phyloP scores from a whole-genome alignment of 1,140 invertebrate genomes.

The Leptinotarsa texana region DNA sequence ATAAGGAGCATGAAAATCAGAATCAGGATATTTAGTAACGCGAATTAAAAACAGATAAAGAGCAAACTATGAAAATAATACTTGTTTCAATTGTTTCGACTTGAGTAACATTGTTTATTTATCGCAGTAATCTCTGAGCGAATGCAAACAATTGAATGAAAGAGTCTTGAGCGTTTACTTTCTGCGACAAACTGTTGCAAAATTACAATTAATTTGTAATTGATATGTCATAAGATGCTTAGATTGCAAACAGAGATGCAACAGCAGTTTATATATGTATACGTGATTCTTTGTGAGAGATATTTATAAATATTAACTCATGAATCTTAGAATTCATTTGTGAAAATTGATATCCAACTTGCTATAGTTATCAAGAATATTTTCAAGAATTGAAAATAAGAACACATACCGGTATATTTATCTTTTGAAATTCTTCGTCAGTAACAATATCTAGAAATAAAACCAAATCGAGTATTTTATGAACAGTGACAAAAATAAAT shows the following conservation, averaged over 20 bases:
- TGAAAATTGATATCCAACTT: background rate
- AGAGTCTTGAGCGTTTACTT: conserved; percentile 9
- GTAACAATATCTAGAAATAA: too few species aligned
- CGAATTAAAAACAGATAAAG: conserved; percentile 41
- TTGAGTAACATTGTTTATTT: conserved; percentile 13
- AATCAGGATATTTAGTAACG: conserved; percentile 40
- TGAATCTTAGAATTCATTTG: conserved; percentile 9
- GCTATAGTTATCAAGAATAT: background rate
- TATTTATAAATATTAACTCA: conserved; percentile 20
- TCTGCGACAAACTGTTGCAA: conserved; percentile 15
- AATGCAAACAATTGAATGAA: conserved; percentile 16
- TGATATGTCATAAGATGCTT: conserved; percentile 13
- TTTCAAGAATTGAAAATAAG: background rate
- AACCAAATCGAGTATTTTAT: too few species aligned
- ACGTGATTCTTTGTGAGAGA: conserved; percentile 8
- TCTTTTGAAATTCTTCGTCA: too few species aligned
- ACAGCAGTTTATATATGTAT: background rate
- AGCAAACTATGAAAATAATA: conserved; percentile 6
- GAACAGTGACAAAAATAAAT: too few species aligned
- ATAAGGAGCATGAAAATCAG: conserved; percentile 9
- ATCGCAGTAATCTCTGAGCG: conserved; percentile 9
- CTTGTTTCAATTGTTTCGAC: conserved; percentile 13
- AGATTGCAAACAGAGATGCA: conserved; percentile 8
- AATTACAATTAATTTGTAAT: conserved; percentile 17
- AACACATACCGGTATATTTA: background rate